phyloP scores from a whole-genome alignment of 2,888 invertebrate species.

The Apodemia hepburni region DNA sequence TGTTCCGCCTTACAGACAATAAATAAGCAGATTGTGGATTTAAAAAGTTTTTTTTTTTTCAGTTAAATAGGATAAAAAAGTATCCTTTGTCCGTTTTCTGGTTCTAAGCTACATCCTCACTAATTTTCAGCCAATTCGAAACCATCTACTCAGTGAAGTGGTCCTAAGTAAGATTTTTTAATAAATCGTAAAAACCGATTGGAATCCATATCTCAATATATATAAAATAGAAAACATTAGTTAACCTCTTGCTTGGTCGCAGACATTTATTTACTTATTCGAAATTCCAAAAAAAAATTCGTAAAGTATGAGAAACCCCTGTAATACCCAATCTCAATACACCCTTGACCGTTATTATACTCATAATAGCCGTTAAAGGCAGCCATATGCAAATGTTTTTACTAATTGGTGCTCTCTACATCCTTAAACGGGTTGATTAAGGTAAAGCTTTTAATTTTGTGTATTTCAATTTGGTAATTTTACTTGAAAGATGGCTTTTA shows the following conservation, averaged over 20 bases:
- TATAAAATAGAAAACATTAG: no score
- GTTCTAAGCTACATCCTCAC: no score
- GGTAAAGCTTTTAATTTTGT: constrained; percentile 3
- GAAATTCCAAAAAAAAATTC: not conserved
- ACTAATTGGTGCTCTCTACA: constrained; percentile 33
- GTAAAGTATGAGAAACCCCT: not conserved
- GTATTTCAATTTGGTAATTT: constrained; percentile 6
- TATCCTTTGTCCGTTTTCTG: no score
- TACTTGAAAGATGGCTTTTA: constrained; percentile 8
- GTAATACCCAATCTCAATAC: not conserved
- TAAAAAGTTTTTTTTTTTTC: no score
- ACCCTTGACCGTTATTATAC: not conserved
- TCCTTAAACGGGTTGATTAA: constrained; percentile 19
- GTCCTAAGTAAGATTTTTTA: no score
- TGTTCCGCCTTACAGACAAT: no score
- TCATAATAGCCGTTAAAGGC: constrained; percentile 43
- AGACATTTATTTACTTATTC: not conserved
- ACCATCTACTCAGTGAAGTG: no score
- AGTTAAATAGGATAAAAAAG: no score
- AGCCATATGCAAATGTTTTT: constrained; percentile 46
- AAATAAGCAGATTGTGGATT: no score
- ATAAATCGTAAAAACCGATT: no score
- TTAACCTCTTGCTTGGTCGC: not conserved
- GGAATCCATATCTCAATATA: no score
- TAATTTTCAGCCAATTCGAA: no score